Evolutionary conservation across 2,113 vertebrate genomes (phyloP).

Genomic region (Donacobius atricapilla): DNA sequence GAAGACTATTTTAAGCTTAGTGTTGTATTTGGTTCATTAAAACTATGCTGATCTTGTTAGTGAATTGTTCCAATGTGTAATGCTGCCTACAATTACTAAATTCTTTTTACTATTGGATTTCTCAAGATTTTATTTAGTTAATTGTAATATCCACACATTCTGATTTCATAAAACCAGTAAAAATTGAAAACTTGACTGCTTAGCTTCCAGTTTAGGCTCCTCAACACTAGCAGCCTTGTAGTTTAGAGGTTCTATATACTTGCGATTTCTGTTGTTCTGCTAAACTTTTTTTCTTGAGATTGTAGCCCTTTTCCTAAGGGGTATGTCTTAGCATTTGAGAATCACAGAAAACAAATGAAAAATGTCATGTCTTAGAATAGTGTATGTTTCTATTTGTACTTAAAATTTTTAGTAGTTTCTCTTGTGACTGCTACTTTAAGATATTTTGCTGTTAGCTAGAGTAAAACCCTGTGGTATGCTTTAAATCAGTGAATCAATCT

Average conservation of each 20-base stretch:
- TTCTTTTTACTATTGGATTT: not conserved
- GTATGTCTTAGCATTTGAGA: not conserved
- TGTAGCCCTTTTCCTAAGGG: not conserved
- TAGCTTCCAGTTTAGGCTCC: not conserved
- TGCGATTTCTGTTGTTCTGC: not conserved
- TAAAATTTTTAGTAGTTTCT: not conserved
- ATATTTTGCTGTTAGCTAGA: not conserved
- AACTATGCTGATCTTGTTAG: not conserved
- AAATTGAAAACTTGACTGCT: not conserved
- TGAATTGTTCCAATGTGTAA: not conserved
- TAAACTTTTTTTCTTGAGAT: not conserved
- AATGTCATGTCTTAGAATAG: not conserved
- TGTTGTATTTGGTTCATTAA: not conserved
- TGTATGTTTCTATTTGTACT: not conserved
- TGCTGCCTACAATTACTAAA: not conserved
- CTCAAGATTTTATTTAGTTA: not conserved
- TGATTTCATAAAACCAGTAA: not conserved
- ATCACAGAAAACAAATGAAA: not conserved
- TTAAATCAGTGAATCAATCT: not conserved
- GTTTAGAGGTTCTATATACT: not conserved
- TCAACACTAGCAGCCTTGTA: not conserved
- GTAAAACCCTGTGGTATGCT: not conserved
- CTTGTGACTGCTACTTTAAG: not conserved
- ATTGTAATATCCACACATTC: not conserved
- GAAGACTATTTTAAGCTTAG: not conserved